Evolutionary conservation across 2,888 invertebrate species (phyloP).

Genomic region (Drosophila conformis): DNA sequence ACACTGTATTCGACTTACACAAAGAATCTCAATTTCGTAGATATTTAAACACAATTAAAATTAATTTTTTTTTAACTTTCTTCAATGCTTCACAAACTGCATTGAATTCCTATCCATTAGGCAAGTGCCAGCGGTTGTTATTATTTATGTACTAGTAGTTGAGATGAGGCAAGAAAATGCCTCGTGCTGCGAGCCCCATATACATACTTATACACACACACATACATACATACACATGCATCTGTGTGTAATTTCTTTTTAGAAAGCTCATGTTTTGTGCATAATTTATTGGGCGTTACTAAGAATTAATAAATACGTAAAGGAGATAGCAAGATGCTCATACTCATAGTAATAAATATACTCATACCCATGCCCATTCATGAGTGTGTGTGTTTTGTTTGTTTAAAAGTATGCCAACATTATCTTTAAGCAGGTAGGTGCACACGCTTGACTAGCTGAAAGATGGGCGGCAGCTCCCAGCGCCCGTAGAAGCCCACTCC

Average conservation of each 20-base stretch:
- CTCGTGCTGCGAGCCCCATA: slow-evolving; percentile 24
- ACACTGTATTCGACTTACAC: not conserved
- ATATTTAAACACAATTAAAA: slow-evolving; percentile 14
- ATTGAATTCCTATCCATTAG: slow-evolving; percentile 35
- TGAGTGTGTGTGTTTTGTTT: slow-evolving; percentile 24
- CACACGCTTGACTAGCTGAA: slow-evolving; percentile 11
- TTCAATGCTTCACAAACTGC: slow-evolving; percentile 35
- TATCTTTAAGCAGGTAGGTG: slow-evolving; percentile 40
- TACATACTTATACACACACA: not conserved
- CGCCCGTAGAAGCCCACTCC: slow-evolving; percentile 18
- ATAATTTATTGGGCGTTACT: slow-evolving; percentile 79
- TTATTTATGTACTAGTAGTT: not conserved
- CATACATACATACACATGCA: not conserved
- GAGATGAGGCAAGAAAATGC: slow-evolving; percentile 14
- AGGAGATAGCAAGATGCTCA: slow-evolving; percentile 37
- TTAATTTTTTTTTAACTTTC: slow-evolving; percentile 25
- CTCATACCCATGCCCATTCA: slow-evolving; percentile 16
- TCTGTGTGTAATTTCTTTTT: slow-evolving; percentile 51
- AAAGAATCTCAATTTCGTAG: slow-evolving; percentile 19
- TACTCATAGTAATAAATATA: slow-evolving; percentile 6
- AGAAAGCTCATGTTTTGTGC: slow-evolving; percentile 70
- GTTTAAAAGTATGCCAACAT: slow-evolving; percentile 48
- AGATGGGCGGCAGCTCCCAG: slow-evolving; percentile 24
- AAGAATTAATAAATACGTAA: slow-evolving; percentile 65
- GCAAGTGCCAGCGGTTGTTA: slow-evolving; percentile 22